A percentile compares a stretch with the other conserved stretches of the same genome.
These are phyloP conservation scores for Agrochola lychnidis DNA, from an alignment of 2,888 invertebrate species.

Conservation along the genomic window DNA sequence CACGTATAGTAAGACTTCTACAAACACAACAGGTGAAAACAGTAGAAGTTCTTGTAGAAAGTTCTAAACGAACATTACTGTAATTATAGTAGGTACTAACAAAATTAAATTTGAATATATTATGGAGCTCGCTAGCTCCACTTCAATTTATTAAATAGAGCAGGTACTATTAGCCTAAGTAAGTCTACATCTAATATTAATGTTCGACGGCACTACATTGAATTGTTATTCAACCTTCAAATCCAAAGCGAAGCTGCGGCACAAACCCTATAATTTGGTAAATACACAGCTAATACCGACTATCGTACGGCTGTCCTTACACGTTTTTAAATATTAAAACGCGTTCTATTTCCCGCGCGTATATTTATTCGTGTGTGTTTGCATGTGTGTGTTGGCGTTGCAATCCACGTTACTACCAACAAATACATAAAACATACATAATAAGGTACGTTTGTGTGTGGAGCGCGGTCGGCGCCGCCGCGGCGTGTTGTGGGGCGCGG, in stretches of 20 bases:
- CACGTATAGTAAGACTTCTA: slow-evolving; percentile 2
- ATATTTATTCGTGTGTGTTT: slow-evolving; percentile 69
- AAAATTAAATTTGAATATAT: slow-evolving; percentile 36
- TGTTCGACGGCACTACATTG: slow-evolving; percentile 40
- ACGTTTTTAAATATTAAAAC: slow-evolving; percentile 84
- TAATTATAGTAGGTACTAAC: slow-evolving; percentile 10
- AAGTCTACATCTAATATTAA: slow-evolving; percentile 39
- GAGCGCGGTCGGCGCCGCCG: slow-evolving; percentile 84
- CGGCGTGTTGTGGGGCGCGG: slow-evolving; percentile 89
- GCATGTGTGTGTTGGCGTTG: slow-evolving; percentile 71
- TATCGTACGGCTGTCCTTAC: slow-evolving; percentile 63
- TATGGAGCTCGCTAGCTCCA: slow-evolving; percentile 15
- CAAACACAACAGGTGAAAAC: slow-evolving; percentile 10
- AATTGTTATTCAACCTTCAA: slow-evolving; percentile 51
- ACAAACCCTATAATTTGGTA: slow-evolving; percentile 62
- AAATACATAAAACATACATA: slow-evolving; percentile 85
- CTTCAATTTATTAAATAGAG: slow-evolving; percentile 44
- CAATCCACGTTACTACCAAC: slow-evolving; percentile 81
- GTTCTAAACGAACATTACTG: slow-evolving; percentile 2
- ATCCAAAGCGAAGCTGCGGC: slow-evolving; percentile 18
- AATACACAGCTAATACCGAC: slow-evolving; percentile 59
- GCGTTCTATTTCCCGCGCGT: slow-evolving; percentile 79
- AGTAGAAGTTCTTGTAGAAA: slow-evolving; percentile 25
- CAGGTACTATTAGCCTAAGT: slow-evolving; percentile 35
- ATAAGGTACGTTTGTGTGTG: slow-evolving; percentile 76